Evolutionary conservation across 30 jellyfish, hydroid and myxozoan species (phyloP), one percentile per base, ranked within the genome.

Genomic region (Phacellophora camtschatica): DNA sequence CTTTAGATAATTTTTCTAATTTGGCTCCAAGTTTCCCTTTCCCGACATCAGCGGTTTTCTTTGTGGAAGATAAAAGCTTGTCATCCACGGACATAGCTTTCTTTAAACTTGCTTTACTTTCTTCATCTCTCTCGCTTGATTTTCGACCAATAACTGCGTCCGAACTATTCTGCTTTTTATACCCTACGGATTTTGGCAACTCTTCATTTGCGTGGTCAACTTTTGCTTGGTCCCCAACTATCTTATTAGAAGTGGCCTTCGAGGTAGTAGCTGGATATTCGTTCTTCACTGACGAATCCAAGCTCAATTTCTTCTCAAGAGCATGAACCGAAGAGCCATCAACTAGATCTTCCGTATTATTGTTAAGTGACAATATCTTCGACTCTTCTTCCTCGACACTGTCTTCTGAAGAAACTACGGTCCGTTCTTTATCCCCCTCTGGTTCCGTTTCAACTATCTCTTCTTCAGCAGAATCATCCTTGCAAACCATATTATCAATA

Each of bases 1-100:
- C 91, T 55, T 80, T 80, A 1, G 77, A 7, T 20, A 80, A 77
- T 71, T 80, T 80, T 77, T 80, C 91, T 51, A 80, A 45, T 32
- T 80, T 83, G 22, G 84, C 91, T 48, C 84, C 84, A 27, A 80
- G 29, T 41, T 80, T 80, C 3, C 69, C 69, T 20, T 54, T 80
- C 20, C 59, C 69, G 4, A 24, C 42, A 8, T 80, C 91, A 39
- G 62, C 27, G 10, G 63, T 20, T 42, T 80, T 80, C 36, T 39
- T 28, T 37, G 51, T 39, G 2, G 84, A 57, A 1, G 49, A 27
- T 8, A 80, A 39, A 42, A 80, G 56, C 2, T 30, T 67, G 13
- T 80, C 91, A 25, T 80, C 91, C 31, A 49, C 83, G 19, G 91
- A 80, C 53, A 25, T 53, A 25, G 70, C 72, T 55, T 66, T 80